These are phyloP conservation scores for Neotoxoptera formosana DNA, from an alignment of 1,140 invertebrate species.

Conservation along the genomic window DNA sequence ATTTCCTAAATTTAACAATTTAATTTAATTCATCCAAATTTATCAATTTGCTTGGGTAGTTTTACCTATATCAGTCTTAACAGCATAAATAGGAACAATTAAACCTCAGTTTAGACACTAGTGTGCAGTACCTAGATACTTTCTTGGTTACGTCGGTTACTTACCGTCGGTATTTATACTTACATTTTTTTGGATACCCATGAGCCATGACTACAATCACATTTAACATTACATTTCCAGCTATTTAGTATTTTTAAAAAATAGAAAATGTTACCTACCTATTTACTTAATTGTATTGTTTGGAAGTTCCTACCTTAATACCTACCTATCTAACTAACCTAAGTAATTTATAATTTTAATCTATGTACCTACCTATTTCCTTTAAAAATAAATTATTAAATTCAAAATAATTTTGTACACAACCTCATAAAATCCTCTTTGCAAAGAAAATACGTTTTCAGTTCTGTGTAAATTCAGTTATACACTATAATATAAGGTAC, in stretches of 20 bases:
- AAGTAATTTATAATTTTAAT: neutral
- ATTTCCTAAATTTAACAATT: neutral
- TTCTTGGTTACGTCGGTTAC: neutral
- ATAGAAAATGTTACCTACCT: no score
- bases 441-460: neutral
- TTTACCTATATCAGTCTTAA: neutral
- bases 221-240: no score
- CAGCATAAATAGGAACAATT: neutral
- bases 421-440: neutral
- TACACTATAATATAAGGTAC: neutral
- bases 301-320: no score
- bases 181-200: no score
- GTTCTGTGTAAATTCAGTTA: neutral
- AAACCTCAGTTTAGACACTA: neutral
- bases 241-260: no score
- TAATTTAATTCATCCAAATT: no score
- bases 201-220: no score
- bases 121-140: neutral
- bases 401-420: neutral
- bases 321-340: no score
- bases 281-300: no score
- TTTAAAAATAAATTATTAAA: neutral
- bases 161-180: neutral
- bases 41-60: no score
- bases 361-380: neutral